Conservation (phyloP, 2,888 invertebrate genomes). For the Pristionchus entomophagus region DNA sequence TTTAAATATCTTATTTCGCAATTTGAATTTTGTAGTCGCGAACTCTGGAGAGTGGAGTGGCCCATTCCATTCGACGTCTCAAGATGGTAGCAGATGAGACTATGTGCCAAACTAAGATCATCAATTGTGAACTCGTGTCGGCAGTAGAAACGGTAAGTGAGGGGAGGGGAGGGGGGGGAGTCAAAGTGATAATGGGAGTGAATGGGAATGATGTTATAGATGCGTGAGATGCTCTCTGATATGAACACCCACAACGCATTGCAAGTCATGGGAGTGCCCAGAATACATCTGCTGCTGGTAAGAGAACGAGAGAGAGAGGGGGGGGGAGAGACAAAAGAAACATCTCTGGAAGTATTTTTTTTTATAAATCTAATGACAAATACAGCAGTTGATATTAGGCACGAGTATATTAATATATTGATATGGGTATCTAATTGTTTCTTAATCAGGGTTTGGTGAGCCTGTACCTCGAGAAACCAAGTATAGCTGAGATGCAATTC, state of each 20-base stretch:
- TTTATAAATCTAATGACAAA: neutral
- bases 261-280: slow-evolving; percentile 6
- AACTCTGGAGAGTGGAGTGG: slow-evolving; percentile 1
- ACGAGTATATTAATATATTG: neutral
- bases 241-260: neutral
- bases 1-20: no score
- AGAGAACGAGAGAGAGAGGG: neutral
- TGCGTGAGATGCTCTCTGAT: slow-evolving; percentile 22
- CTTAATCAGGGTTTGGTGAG: slow-evolving; percentile 26
- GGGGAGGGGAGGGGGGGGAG: neutral
- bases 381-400: neutral
- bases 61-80: slow-evolving; percentile 2
- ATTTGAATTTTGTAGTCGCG: neutral
- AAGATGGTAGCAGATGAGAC: slow-evolving; percentile 44
- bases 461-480: slow-evolving; percentile 36
- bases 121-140: neutral
- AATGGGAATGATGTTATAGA: neutral
- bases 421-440: neutral
- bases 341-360: neutral
- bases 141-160: neutral
- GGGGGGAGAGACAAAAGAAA: neutral
- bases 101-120: slow-evolving; percentile 40
- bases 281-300: slow-evolving; percentile 31
- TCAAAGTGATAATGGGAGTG: neutral
- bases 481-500: slow-evolving; percentile 33